A percentile compares a stretch with the other conserved stretches of the same genome.
These are phyloP conservation scores for Bombylius discolor DNA, from an alignment of 2,888 invertebrate species.

Conservation along the genomic window DNA sequence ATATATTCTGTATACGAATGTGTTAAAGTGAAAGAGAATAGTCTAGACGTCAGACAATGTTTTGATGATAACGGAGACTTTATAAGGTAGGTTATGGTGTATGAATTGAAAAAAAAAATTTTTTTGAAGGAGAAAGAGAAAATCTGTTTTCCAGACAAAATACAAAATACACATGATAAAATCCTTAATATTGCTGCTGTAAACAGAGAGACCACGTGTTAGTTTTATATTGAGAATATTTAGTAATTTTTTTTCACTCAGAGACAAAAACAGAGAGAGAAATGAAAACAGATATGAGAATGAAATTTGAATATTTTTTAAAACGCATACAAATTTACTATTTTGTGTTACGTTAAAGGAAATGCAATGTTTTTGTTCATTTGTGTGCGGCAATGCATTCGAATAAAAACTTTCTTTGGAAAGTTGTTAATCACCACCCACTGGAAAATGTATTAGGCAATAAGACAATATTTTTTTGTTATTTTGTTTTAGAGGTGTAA, in stretches of 20 bases:
- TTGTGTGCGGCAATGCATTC: not conserved
- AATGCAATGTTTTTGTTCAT: not conserved
- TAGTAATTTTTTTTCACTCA: no score
- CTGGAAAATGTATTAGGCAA: not conserved
- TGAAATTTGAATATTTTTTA: no score
- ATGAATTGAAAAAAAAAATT: not conserved
- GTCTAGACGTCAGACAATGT: not conserved
- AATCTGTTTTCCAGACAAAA: not conserved
- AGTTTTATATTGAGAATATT: not conserved
- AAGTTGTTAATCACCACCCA: conserved; percentile 8
- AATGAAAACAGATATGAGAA: no score
- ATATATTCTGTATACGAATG: not conserved
- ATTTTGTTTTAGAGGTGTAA: no score
- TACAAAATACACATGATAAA: not conserved
- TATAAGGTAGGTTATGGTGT: not conserved
- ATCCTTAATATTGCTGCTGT: not conserved
- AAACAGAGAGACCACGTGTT: not conserved
- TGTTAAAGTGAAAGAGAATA: not conserved
- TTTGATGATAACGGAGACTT: not conserved
- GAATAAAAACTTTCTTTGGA: not conserved
- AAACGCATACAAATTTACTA: no score
- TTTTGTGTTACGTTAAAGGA: no score
- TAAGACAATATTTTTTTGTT: no score
- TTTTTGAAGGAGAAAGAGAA: not conserved
- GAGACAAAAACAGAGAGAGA: no score